These are phyloP conservation scores for Sinocyclocheilus grahami DNA, from an alignment of 2,113 vertebrate species.

Conservation along the genomic window DNA sequence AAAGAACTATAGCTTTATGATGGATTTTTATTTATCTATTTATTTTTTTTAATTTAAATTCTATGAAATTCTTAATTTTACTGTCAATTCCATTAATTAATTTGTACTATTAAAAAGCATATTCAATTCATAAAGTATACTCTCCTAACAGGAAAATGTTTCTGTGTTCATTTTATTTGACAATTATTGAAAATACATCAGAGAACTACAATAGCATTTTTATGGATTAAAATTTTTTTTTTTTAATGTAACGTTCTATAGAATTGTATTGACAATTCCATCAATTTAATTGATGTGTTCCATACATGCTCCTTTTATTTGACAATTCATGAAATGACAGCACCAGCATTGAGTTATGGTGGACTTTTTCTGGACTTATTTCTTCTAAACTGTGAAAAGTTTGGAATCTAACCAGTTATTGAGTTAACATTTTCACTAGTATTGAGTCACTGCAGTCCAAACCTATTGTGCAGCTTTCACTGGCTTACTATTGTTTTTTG, in stretches of 20 bases:
- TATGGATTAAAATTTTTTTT: no score
- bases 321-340: not conserved
- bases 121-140: not conserved
- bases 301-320: not conserved
- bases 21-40: not conserved
- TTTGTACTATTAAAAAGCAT: not conserved
- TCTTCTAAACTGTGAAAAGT: not conserved
- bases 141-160: not conserved
- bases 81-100: not conserved
- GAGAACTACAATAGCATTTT: not conserved
- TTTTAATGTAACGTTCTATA: not conserved
- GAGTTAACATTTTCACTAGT: not conserved
- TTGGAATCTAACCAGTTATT: not conserved
- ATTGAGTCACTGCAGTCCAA: not conserved
- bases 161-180: not conserved
- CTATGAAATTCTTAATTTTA: not conserved
- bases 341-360: not conserved
- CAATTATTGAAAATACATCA: not conserved
- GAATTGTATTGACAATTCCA: not conserved
- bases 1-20: not conserved
- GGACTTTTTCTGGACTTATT: not conserved
- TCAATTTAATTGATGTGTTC: not conserved
- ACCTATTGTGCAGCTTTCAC: not conserved
- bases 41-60: not conserved
- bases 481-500: not conserved